A percentile compares a stretch with the other conserved stretches of the same genome.
These are phyloP conservation scores for Drosophila azteca DNA, from an alignment of 1,140 invertebrate species.

Conservation along the genomic window DNA sequence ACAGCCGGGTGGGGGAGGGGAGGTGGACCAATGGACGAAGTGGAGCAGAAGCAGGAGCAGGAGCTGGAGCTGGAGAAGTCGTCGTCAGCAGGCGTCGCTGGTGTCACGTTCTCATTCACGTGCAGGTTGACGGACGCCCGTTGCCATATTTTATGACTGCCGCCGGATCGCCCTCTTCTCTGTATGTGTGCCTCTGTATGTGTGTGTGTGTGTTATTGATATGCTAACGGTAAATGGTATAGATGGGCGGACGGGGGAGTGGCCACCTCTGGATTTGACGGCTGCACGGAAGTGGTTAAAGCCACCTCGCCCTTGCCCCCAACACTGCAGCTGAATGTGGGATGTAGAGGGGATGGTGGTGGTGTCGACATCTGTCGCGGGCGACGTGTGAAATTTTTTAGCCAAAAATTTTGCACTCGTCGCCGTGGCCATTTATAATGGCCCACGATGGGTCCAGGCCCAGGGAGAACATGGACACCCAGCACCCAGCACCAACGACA, in stretches of 20 bases:
- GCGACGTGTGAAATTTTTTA: conserved; percentile 78
- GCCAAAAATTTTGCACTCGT: conserved; percentile 53
- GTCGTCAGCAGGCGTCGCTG: conserved; percentile 55
- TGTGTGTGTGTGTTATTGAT: conserved; percentile 74
- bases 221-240: conserved; percentile 79
- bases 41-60: not conserved
- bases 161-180: conserved; percentile 23
- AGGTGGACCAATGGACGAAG: not conserved
- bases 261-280: conserved; percentile 64
- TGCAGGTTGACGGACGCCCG: conserved; percentile 68
- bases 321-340: not conserved
- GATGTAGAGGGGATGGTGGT: conserved; percentile 2
- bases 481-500: too few relatives aligned
- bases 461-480: not conserved
- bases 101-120: conserved; percentile 61
- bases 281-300: conserved; percentile 73
- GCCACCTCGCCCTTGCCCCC: conserved; percentile 5
- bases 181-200: not conserved
- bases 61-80: conserved; percentile 15
- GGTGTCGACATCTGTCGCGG: conserved; percentile 63
- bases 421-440: conserved; percentile 57
- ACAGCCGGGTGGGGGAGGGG: too few relatives aligned
- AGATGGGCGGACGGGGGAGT: not conserved
- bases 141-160: conserved; percentile 78
- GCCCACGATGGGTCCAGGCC: not conserved